These are phyloP conservation scores for Acropora yongei DNA, from an alignment of 64 coral and sea anemone species.

Conservation along the genomic window DNA sequence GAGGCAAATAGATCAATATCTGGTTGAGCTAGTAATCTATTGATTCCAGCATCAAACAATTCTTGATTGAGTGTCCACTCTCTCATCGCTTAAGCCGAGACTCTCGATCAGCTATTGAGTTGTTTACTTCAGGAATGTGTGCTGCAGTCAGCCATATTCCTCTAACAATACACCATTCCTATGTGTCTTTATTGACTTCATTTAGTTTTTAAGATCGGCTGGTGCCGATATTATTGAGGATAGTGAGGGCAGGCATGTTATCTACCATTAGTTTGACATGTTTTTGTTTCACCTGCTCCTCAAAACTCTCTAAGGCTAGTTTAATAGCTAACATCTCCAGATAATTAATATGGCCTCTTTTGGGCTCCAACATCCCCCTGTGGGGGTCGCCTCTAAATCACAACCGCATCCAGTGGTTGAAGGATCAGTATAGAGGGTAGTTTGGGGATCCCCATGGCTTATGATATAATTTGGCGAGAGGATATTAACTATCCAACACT, in stretches of 20 bases:
- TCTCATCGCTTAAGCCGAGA: conserved; percentile 45
- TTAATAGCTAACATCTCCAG: conserved; percentile 47
- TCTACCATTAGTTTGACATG: conserved; percentile 54
- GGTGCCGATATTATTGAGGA: conserved; percentile 52
- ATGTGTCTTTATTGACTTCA: conserved; percentile 52
- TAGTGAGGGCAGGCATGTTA: conserved; percentile 46
- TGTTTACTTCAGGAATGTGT: conserved; percentile 48
- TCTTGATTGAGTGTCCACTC: conserved; percentile 35
- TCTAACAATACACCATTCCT: conserved; percentile 49
- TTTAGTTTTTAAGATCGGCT: conserved; percentile 43
- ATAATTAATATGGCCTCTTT: conserved; percentile 50
- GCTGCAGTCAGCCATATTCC: conserved; percentile 69
- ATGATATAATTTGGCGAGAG: background rate
- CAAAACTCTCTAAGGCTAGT: conserved; percentile 38
- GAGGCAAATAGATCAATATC: conserved; percentile 64
- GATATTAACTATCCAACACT: background rate
- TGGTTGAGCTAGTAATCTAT: conserved; percentile 36
- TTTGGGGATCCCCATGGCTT: conserved; percentile 37
- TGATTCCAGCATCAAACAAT: conserved; percentile 33
- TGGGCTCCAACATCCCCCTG: conserved; percentile 26
- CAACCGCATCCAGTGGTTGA: conserved; percentile 20
- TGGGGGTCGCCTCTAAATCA: conserved; percentile 5
- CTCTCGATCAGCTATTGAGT: conserved; percentile 43
- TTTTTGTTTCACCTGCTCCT: conserved; percentile 24
- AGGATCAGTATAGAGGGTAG: conserved; percentile 11